Conservation (phyloP, 1,140 invertebrate genomes). For the Agrypnia vestita region DNA sequence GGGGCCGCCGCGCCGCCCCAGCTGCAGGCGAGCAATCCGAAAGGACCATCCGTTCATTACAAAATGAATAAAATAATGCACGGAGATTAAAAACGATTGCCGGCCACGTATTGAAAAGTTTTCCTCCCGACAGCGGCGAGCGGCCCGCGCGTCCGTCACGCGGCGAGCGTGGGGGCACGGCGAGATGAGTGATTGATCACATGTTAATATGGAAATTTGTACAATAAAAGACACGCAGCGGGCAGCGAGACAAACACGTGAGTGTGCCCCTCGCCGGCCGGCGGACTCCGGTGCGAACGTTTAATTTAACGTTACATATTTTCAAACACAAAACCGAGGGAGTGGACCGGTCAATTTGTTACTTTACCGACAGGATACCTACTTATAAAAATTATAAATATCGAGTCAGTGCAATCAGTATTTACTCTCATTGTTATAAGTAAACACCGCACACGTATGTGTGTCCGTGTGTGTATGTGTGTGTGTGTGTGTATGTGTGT, state of each 20-base stretch:
- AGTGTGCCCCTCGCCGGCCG: neutral
- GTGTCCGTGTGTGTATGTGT: no score
- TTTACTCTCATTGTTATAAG: no score
- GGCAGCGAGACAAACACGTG: conserved; percentile 50
- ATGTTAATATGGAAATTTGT: conserved; percentile 54
- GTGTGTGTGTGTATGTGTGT: no score
- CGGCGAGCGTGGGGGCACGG: conserved; percentile 14
- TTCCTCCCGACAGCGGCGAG: neutral
- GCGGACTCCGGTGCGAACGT: no score
- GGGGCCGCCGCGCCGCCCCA: neutral
- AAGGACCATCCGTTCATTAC: neutral
- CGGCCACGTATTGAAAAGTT: conserved; percentile 16
- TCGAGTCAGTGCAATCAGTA: no score
- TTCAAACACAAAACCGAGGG: no score
- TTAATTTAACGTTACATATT: no score
- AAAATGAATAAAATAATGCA: conserved; percentile 1
- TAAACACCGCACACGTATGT: no score
- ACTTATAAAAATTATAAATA: no score
- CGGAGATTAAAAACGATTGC: conserved; percentile 17
- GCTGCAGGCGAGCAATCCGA: neutral
- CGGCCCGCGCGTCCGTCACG: neutral
- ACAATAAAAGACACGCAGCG: conserved; percentile 57
- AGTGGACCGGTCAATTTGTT: no score
- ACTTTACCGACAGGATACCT: no score
- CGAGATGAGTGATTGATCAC: conserved; percentile 50